phyloP scores from a whole-genome alignment of 2,113 vertebrate genomes.

The Saimiri boliviensis region DNA sequence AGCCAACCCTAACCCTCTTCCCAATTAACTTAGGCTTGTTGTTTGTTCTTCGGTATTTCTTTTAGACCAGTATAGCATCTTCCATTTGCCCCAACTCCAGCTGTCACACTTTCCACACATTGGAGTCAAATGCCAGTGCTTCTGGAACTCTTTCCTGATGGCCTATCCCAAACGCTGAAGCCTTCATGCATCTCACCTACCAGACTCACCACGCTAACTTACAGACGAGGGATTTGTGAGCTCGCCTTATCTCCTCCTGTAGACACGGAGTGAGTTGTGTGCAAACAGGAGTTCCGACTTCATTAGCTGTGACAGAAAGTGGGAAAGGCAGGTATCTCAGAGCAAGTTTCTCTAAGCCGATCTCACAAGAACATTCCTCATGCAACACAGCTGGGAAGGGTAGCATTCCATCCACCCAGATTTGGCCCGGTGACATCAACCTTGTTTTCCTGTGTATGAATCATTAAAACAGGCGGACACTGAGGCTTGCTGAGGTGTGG shows the following conservation, averaged over 20 bases:
- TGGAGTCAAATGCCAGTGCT: background rate
- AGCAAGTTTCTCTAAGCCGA: background rate
- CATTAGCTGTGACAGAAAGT: background rate
- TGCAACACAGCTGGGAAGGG: background rate
- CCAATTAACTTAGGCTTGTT: background rate
- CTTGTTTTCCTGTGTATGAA: background rate
- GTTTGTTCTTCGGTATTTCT: background rate
- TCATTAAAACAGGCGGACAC: conserved; percentile 30
- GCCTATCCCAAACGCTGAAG: background rate
- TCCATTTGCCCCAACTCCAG: background rate
- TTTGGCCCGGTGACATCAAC: conserved; percentile 15
- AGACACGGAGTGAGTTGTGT: too few species aligned
- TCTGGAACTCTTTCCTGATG: background rate
- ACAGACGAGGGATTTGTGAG: background rate
- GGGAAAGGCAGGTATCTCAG: background rate
- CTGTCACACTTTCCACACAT: background rate
- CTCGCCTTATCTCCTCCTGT: background rate
- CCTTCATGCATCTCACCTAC: background rate
- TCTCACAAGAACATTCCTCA: background rate
- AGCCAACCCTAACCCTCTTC: background rate
- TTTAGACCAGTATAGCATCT: background rate
- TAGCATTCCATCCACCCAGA: background rate
- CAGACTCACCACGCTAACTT: background rate
- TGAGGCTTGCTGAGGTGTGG: background rate
- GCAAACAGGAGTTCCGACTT: background rate